phyloP scores from a whole-genome alignment of 2,797 vertebrate genomes.

The Cichlasoma orientale region DNA sequence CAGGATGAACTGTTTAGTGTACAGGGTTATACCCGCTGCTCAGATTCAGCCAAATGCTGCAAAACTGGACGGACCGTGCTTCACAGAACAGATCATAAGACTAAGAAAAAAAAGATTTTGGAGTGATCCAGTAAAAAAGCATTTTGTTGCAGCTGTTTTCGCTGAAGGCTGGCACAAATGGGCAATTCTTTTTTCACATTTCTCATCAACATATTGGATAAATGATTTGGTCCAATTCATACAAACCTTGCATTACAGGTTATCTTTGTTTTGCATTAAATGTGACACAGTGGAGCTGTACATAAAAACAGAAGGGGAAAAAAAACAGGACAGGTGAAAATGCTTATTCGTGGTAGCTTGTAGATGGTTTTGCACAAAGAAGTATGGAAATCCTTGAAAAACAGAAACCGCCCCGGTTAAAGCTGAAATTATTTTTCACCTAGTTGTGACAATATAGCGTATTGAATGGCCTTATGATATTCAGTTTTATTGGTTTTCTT shows the following conservation, averaged over 20 bases:
- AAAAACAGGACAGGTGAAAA: neutral
- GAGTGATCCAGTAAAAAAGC: neutral
- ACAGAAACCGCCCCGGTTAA: neutral
- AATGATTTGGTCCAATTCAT: neutral
- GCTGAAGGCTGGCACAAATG: neutral
- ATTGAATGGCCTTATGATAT: conserved; percentile 14
- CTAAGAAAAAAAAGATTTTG: accelerated
- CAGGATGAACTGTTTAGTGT: no score
- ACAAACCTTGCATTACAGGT: no score
- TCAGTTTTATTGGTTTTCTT: neutral
- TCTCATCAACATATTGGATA: neutral
- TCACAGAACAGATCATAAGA: neutral
- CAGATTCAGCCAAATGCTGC: no score
- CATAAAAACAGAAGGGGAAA: neutral
- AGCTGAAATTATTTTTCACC: neutral
- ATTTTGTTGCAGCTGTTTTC: neutral
- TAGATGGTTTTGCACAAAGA: neutral
- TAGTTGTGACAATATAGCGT: neutral
- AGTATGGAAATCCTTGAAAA: neutral
- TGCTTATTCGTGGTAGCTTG: neutral
- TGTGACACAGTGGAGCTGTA: neutral
- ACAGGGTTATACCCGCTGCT: no score
- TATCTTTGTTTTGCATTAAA: no score
- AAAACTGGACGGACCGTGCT: no score
- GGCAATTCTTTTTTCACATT: neutral